phyloP scores from a whole-genome alignment of 2,888 invertebrate species.

The Anagyrus pseudococci region DNA sequence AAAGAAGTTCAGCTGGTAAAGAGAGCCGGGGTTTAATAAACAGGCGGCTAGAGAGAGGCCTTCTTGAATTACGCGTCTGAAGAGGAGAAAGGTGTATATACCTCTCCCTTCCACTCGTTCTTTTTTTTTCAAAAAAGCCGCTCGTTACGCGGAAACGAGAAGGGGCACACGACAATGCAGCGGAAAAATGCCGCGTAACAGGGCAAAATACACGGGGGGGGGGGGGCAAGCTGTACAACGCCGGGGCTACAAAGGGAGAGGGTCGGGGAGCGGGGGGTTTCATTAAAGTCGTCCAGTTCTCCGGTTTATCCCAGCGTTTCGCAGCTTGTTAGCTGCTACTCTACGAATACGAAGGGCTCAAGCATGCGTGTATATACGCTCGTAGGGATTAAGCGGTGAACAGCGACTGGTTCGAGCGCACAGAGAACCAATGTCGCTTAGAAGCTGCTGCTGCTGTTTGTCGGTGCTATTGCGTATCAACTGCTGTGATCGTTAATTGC shows the following conservation, averaged over 20 bases:
- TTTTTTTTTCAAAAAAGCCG: slow-evolving; percentile 18
- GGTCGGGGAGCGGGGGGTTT: slow-evolving; percentile 25
- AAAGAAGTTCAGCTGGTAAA: too few species aligned
- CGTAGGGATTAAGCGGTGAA: too few species aligned
- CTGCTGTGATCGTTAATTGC: too few species aligned
- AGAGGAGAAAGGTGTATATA: too few species aligned
- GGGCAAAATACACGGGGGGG: not conserved
- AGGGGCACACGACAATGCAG: not conserved
- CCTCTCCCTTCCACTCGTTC: too few species aligned
- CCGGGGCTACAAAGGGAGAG: not conserved
- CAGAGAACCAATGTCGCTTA: too few species aligned
- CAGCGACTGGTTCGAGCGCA: too few species aligned
- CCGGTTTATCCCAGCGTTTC: slow-evolving; percentile 13
- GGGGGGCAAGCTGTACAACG: not conserved
- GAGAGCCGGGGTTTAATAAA: slow-evolving; percentile 17
- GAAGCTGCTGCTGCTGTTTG: too few species aligned
- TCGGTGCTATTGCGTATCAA: too few species aligned
- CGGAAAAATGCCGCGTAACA: slow-evolving; percentile 10
- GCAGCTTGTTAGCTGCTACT: slow-evolving; percentile 36
- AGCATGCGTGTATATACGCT: too few species aligned
- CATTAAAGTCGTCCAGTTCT: slow-evolving; percentile 37
- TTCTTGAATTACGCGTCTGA: slow-evolving; percentile 15
- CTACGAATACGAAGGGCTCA: too few species aligned
- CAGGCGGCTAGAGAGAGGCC: not conserved
- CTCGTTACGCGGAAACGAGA: slow-evolving; percentile 18